Evolutionary conservation across 2,113 vertebrate genomes (phyloP).

Genomic region (Oriolus oriolus): DNA sequence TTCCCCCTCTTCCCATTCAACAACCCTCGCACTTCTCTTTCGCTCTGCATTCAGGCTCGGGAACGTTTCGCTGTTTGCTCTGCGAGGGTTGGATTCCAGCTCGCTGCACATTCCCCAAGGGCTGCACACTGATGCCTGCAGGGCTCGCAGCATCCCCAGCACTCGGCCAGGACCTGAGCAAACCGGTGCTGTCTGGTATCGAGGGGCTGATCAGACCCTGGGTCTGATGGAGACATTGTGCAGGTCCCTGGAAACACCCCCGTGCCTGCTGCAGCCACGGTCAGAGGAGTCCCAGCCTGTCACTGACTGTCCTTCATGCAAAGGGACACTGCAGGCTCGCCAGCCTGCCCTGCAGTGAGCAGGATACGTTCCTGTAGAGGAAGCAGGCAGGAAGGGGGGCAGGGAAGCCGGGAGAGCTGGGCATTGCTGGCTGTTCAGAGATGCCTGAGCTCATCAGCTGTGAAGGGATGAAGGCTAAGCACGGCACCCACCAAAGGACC

Average conservation of each 20-base stretch:
- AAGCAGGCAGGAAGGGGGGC: not conserved
- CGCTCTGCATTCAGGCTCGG: not conserved
- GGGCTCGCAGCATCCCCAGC: not conserved
- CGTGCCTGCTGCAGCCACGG: not conserved
- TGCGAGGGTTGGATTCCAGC: not conserved
- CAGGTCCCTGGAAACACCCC: not conserved
- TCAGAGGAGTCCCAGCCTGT: not conserved
- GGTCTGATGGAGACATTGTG: not conserved
- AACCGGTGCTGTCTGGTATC: fast-evolving
- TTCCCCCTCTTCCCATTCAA: slow-evolving; percentile 44
- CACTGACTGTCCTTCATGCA: not conserved
- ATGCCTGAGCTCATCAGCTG: slow-evolving; percentile 9
- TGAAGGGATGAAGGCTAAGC: not conserved
- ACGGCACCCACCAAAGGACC: not conserved
- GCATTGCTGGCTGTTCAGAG: not conserved
- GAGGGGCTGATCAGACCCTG: not conserved
- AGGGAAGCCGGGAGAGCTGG: not conserved
- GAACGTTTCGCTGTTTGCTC: not conserved
- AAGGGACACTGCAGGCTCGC: slow-evolving; percentile 35
- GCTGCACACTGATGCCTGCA: not conserved
- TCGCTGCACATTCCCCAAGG: not conserved
- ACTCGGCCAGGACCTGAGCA: not conserved
- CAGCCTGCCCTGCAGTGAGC: slow-evolving; percentile 8
- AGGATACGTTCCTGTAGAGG: not conserved
- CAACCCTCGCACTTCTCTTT: slow-evolving; percentile 17